A percentile compares a stretch with the other conserved stretches of the same genome.
These are phyloP conservation scores for Sporophila hypoxantha DNA, from an alignment of 2,113 vertebrate genomes.

Conservation along the genomic window DNA sequence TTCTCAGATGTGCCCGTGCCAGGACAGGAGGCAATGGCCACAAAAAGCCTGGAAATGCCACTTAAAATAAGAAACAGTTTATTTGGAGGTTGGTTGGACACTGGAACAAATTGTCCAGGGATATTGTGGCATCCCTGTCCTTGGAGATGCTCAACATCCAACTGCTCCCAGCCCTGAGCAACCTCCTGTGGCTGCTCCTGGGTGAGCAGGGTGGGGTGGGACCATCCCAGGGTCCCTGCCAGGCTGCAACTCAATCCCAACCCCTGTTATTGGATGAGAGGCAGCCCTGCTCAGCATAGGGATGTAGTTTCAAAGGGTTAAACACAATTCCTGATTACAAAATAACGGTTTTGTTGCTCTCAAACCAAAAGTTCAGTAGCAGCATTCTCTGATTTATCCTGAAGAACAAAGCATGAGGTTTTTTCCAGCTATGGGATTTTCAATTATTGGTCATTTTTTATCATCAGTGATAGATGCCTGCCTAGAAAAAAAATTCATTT, in stretches of 20 bases:
- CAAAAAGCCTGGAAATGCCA: not conserved
- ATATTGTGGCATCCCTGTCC: not conserved
- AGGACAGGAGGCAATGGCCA: not conserved
- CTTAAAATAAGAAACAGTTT: not conserved
- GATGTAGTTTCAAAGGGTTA: not conserved
- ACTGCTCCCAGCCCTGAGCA: accelerated
- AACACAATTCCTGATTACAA: not conserved
- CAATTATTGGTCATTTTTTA: constrained; percentile 20
- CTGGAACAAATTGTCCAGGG: not conserved
- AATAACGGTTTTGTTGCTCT: not conserved
- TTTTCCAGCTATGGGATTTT: not conserved
- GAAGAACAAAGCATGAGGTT: not conserved
- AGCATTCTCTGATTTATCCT: not conserved
- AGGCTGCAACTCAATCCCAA: not conserved
- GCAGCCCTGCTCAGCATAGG: not conserved
- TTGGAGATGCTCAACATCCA: not conserved
- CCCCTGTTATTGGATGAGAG: accelerated
- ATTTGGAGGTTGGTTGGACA: not conserved
- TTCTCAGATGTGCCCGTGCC: not conserved
- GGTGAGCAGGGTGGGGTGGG: not conserved
- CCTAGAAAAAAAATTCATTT: not conserved
- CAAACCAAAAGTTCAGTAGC: not conserved
- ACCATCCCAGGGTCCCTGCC: not conserved
- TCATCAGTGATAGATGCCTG: constrained; percentile 1
- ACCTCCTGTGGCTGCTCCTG: not conserved